These are phyloP conservation scores for Porites divaricata DNA, from an alignment of 92 coral and sea anemone species.

Conservation along the genomic window DNA sequence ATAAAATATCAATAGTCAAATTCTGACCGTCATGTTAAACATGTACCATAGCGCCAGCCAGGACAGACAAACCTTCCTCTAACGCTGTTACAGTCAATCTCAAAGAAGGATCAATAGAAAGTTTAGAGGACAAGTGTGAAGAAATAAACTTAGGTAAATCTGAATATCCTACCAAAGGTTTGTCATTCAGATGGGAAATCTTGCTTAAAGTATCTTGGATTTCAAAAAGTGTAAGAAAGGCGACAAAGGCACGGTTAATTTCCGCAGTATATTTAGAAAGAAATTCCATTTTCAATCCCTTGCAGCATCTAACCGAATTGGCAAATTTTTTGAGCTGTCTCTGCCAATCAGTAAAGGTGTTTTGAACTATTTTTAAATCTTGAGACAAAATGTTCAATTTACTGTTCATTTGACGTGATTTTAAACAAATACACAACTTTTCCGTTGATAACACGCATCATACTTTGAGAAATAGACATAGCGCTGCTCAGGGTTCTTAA, in stretches of 20 bases:
- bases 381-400: conserved; percentile 13
- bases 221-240: conserved; percentile 29
- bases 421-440: conserved; percentile 43
- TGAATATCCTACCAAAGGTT: conserved; percentile 27
- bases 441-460: no score
- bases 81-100: conserved; percentile 22
- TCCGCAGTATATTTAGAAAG: conserved; percentile 32
- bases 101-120: conserved; percentile 16
- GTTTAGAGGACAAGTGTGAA: not conserved
- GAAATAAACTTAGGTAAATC: conserved; percentile 40
- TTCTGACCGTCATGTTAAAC: conserved; percentile 13
- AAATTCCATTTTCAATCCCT: not conserved
- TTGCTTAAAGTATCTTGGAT: conserved; percentile 40
- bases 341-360: conserved; percentile 4
- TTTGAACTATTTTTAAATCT: not conserved
- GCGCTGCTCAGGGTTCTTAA: no score
- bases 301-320: not conserved
- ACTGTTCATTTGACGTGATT: conserved; percentile 30
- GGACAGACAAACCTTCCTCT: no score
- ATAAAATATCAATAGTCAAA: conserved; percentile 22
- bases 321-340: not conserved
- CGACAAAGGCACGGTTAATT: conserved; percentile 8
- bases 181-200: conserved; percentile 13
- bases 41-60: no score
- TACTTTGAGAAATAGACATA: no score